Evolutionary conservation across 2,797 vertebrate species (phyloP).

Genomic region (Darevskia nairensis): DNA sequence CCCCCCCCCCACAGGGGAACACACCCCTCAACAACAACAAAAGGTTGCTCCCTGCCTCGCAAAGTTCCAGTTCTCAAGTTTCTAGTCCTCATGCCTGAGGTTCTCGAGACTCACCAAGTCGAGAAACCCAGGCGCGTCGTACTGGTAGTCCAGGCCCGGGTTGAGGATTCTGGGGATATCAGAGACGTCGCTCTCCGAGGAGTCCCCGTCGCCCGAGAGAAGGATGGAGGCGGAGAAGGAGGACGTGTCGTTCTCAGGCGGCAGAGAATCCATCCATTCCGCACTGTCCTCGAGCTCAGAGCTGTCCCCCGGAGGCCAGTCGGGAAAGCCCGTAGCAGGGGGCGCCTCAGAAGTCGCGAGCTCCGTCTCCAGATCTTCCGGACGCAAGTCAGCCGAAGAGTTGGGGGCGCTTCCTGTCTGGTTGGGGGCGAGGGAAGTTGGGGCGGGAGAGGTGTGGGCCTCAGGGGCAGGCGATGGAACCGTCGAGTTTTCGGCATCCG

Average conservation of each 20-base stretch:
- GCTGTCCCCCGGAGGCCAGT: constrained; percentile 73
- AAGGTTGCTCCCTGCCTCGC: too few species aligned
- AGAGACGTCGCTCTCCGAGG: constrained; percentile 81
- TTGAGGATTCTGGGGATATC: constrained; percentile 86
- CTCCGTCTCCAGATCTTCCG: constrained; percentile 61
- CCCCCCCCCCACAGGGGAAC: neutral
- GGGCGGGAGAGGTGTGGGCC: constrained; percentile 52
- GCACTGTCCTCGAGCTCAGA: constrained; percentile 74
- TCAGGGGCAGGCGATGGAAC: constrained; percentile 55
- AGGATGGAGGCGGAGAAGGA: constrained; percentile 89
- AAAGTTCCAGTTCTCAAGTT: too few species aligned
- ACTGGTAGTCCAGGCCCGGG: constrained; percentile 90
- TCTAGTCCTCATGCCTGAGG: too few species aligned
- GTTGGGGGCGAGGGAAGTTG: constrained; percentile 69
- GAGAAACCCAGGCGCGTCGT: constrained; percentile 86
- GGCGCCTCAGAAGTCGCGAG: constrained; percentile 66
- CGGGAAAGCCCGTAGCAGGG: constrained; percentile 57
- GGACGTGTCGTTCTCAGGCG: constrained; percentile 85
- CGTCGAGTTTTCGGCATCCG: constrained; percentile 46
- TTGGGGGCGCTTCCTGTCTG: constrained; percentile 63
- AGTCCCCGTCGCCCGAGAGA: constrained; percentile 94
- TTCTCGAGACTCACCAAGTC: constrained; percentile 83
- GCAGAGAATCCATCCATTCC: constrained; percentile 77
- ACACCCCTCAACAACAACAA: too few species aligned
- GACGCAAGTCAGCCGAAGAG: constrained; percentile 71